Evolutionary conservation across 2,888 invertebrate species (phyloP).

Genomic region (Sarcophaga carnaria): DNA sequence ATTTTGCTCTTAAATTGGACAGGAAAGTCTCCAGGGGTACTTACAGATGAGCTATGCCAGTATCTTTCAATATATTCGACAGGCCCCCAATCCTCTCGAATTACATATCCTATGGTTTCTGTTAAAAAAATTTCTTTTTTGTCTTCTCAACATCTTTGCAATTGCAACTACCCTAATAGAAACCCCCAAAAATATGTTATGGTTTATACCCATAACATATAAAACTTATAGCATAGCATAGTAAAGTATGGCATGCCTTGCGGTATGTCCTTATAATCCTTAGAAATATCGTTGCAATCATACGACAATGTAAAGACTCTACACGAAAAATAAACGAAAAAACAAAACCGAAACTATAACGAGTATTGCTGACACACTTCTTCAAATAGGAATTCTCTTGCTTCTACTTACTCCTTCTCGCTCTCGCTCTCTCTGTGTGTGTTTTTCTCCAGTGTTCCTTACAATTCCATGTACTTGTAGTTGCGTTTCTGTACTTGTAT

Average conservation of each 20-base stretch:
- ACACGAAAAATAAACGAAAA: neutral
- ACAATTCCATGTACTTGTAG: neutral
- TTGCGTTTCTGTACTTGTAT: neutral
- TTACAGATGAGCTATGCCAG: no score
- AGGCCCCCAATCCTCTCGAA: no score
- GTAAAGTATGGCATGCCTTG: slow-evolving; percentile 34
- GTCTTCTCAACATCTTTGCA: neutral
- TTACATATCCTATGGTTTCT: no score
- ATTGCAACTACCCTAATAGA: neutral
- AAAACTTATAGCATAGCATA: slow-evolving; percentile 19
- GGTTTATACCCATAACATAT: slow-evolving; percentile 13
- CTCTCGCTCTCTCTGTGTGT: no score
- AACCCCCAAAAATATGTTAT: neutral
- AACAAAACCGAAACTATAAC: neutral
- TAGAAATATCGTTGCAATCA: slow-evolving; percentile 35
- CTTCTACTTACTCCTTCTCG: no score
- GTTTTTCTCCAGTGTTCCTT: neutral
- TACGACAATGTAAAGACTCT: slow-evolving; percentile 14
- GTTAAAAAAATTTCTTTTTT: no score
- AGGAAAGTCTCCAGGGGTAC: no score
- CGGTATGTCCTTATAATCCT: slow-evolving; percentile 70
- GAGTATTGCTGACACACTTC: slow-evolving; percentile 67
- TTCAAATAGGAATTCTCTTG: slow-evolving; percentile 38
- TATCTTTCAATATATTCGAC: no score
- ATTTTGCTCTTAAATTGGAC: no score